Conservation (phyloP, 1,140 invertebrate species). For the Conus betulinus region DNA sequence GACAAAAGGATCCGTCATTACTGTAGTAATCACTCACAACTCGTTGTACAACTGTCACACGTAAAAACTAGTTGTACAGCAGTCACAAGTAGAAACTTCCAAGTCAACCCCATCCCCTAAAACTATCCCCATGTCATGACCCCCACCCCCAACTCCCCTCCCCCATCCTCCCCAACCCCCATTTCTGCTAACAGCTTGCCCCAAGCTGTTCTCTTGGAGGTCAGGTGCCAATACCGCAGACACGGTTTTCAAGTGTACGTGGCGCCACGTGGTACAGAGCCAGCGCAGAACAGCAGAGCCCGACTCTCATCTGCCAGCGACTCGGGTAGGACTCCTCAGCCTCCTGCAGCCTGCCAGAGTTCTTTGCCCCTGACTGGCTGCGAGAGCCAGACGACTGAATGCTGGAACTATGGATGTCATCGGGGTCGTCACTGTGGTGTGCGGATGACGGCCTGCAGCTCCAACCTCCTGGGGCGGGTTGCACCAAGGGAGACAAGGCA, state of each 20-base stretch:
- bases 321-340: slow-evolving; percentile 39
- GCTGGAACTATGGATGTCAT: background rate
- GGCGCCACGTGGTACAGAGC: background rate
- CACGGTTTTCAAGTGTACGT: background rate
- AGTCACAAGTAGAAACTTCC: no score
- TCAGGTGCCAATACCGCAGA: no score
- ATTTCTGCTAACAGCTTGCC: no score
- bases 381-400: background rate
- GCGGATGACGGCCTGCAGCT: background rate
- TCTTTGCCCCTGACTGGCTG: background rate
- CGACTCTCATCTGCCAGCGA: slow-evolving; percentile 15
- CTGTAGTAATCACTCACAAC: no score
- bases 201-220: no score
- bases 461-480: slow-evolving; percentile 34
- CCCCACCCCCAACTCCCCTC: no score
- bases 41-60: no score
- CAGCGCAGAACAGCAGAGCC: background rate
- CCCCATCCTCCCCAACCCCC: no score
- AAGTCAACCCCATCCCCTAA: no score
- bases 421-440: background rate
- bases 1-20: no score
- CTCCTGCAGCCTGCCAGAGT: background rate
- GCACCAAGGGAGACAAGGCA: slow-evolving; percentile 64
- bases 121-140: no score
- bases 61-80: no score